Evolutionary conservation across 2,888 invertebrate species (phyloP).

Genomic region (Coronaproctus castanopsis): DNA sequence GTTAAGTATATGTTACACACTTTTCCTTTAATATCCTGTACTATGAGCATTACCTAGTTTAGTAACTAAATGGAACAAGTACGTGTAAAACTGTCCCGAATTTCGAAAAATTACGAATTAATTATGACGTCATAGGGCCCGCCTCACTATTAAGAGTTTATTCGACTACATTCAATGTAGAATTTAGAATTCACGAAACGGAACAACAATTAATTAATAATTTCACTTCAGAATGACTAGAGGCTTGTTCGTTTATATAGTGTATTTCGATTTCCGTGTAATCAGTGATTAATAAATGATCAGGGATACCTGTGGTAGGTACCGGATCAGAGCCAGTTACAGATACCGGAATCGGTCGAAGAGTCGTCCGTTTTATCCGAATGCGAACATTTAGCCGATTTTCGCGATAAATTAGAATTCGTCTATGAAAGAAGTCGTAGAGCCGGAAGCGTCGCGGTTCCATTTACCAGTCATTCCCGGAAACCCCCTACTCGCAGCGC

Average conservation of each 20-base stretch:
- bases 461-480: slow-evolving; percentile 6
- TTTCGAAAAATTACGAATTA: no score
- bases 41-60: no score
- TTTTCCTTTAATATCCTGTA: no score
- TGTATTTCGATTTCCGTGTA: slow-evolving; percentile 7
- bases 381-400: background rate
- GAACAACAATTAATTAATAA: no score
- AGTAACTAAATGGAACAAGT: no score
- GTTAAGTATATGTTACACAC: no score
- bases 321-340: slow-evolving; percentile 12
- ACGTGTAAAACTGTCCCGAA: no score
- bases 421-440: slow-evolving; percentile 10
- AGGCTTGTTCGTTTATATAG: background rate
- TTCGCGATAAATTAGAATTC: background rate
- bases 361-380: background rate
- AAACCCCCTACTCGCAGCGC: slow-evolving; percentile 11
- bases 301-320: slow-evolving; percentile 15
- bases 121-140: no score
- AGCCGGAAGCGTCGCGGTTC: slow-evolving; percentile 12
- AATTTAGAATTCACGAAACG: no score
- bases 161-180: no score
- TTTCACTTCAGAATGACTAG: no score
- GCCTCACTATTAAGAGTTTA: no score
- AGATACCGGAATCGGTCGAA: slow-evolving; percentile 4
- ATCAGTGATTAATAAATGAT: slow-evolving; percentile 15